Conservation (phyloP, 2,888 invertebrate genomes). For the Pollenia amentaria region DNA sequence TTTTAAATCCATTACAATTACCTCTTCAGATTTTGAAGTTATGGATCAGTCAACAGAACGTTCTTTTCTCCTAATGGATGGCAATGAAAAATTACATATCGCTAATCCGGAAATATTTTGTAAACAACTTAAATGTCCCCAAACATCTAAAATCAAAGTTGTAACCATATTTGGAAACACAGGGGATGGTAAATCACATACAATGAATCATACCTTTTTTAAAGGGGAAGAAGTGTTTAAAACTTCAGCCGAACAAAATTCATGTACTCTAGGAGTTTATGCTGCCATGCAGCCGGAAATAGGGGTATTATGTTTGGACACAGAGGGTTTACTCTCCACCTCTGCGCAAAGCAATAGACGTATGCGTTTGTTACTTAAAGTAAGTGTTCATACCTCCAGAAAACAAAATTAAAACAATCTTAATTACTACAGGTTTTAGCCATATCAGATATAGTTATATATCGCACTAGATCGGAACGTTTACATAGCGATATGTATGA, state of each 20-base stretch:
- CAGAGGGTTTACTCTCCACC: constrained; percentile 90
- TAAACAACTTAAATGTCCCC: constrained; percentile 81
- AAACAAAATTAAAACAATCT: constrained; percentile 28
- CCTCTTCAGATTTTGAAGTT: constrained; percentile 77
- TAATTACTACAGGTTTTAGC: constrained; percentile 88
- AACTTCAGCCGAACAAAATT: constrained; percentile 85
- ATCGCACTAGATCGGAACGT: constrained; percentile 90
- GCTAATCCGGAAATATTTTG: constrained; percentile 86
- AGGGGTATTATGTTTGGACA: constrained; percentile 90
- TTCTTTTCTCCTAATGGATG: constrained; percentile 87
- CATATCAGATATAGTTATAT: constrained; percentile 92
- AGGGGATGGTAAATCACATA: constrained; percentile 93
- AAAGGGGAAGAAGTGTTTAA: constrained; percentile 86
- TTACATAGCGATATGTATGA: constrained; percentile 91
- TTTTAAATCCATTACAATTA: constrained; percentile 82
- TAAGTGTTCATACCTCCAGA: constrained; percentile 73
- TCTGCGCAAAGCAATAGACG: constrained; percentile 81
- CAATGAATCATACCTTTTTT: constrained; percentile 90
- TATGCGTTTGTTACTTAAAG: constrained; percentile 89
- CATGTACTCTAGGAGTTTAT: constrained; percentile 92
- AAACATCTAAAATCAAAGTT: constrained; percentile 88
- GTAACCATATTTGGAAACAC: constrained; percentile 94
- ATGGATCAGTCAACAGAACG: constrained; percentile 75
- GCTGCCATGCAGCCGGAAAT: constrained; percentile 89
- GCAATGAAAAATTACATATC: constrained; percentile 87